Base-by-base conservation (phyloP, 2,797 vertebrate genomes). In the Natrix natrix region DNA sequence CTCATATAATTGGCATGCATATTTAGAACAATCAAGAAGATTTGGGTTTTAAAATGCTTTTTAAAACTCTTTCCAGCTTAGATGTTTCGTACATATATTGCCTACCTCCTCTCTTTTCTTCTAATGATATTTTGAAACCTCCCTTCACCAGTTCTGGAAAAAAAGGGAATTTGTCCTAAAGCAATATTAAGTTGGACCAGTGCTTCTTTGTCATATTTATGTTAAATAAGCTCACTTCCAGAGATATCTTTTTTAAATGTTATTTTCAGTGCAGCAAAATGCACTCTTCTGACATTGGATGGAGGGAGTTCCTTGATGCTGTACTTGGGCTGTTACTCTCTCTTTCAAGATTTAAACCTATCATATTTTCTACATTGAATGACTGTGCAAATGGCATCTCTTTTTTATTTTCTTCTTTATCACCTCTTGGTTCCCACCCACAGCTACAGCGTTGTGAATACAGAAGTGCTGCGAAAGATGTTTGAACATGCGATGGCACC, bases 361-460 rank as follows among this genome's bases (percentile, higher is more conserved):
- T 8, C 20, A 20, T 16, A 22, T 61, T 48, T 48, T 14, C 54
- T 89, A 1, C 20, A 22, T 4, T 87, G 55, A 20, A 4, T 87
- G 55, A 17, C 32, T 26, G 3, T 20, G 5, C 55, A 54, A 91
- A n/a, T 1, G 14, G 22, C 37, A 0, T 26, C 43, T 8, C n/a
- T 87, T 59, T 90, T 37, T 59, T 56, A n/a, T 24, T 43, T 55
- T 55, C 54, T 90, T 59, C 57, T n/a, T 28, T 83, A 12, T 24
- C 37, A 83, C 5, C 37, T n/a, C 90, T 57, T 24, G 13, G 0
- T 87, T 56, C 13, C 56, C 43, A 59, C 17, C 88, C 59, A 28
- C 93, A 97, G 96, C 94, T 96, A 97, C 89, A 96, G 94, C 52
- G 96, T 92, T 96, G 90, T 92, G 86, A 93, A 95, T 83, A 94